phyloP scores from a whole-genome alignment of 2,797 vertebrate genomes.

The Melanotaenia boesemani region DNA sequence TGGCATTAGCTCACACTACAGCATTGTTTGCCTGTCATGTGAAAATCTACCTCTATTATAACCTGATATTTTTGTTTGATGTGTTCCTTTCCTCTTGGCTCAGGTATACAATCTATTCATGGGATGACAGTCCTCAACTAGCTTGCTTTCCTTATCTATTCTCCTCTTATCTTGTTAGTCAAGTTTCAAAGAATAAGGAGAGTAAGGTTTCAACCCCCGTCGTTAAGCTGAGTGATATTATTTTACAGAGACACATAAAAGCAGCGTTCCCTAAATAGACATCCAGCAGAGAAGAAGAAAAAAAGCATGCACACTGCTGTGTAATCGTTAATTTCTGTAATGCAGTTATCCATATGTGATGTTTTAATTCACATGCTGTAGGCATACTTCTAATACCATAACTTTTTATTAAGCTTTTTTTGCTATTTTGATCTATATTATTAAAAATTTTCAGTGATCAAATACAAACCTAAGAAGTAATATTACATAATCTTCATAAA shows the following conservation, averaged over 20 bases:
- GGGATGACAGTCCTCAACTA: conserved; percentile 27
- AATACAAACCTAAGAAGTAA: conserved; percentile 7
- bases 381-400: neutral
- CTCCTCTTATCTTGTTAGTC: conserved; percentile 58
- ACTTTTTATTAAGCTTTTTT: neutral
- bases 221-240: conserved; percentile 62
- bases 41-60: conserved; percentile 42
- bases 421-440: neutral
- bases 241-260: conserved; percentile 61
- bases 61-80: conserved; percentile 53
- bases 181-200: conserved; percentile 54
- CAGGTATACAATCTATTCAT: conserved; percentile 53
- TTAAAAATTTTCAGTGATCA: neutral
- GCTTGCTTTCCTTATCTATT: conserved; percentile 52
- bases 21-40: conserved; percentile 55
- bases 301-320: conserved; percentile 4
- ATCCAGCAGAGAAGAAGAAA: conserved; percentile 14
- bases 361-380: neutral
- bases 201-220: conserved; percentile 61
- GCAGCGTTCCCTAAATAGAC: conserved; percentile 55
- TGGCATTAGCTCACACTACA: conserved; percentile 24
- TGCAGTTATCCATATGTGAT: conserved; percentile 23
- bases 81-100: conserved; percentile 46
- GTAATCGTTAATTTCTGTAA: conserved; percentile 35
- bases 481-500: neutral